Percentiles rank a stretch among this genome's conserved stretches.
These are phyloP conservation scores for Zenarchopterus dispar DNA, from an alignment of 2,797 vertebrate genomes.

Conservation along the genomic window DNA sequence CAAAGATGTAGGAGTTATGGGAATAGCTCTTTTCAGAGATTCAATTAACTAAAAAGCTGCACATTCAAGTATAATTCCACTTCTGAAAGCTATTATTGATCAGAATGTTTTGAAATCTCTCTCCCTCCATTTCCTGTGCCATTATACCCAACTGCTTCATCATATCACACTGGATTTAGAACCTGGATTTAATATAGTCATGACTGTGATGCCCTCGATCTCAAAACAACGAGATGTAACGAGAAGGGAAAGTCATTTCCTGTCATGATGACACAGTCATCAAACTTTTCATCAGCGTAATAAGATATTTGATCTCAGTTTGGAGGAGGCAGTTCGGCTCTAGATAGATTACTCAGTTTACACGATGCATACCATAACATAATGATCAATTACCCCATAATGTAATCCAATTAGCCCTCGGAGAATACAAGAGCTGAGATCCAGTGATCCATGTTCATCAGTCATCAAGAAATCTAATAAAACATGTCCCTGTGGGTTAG, in stretches of 20 bases:
- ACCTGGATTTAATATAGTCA: constrained; percentile 37
- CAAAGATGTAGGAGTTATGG: constrained; percentile 60
- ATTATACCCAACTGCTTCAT: constrained; percentile 39
- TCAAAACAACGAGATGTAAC: constrained; percentile 39
- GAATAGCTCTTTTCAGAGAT: constrained; percentile 66
- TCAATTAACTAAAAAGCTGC: constrained; percentile 82
- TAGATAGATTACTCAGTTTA: constrained; percentile 72
- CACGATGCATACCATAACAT: constrained; percentile 75
- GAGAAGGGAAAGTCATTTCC: constrained; percentile 60
- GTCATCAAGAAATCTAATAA: constrained; percentile 85
- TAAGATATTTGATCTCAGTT: constrained; percentile 54
- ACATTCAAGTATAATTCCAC: constrained; percentile 70
- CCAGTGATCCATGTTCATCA: constrained; percentile 77
- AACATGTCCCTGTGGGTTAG: constrained; percentile 71
- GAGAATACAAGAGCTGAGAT: constrained; percentile 75
- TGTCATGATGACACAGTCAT: constrained; percentile 48
- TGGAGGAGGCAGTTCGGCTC: constrained; percentile 38
- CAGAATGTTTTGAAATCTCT: constrained; percentile 71
- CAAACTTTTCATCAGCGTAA: constrained; percentile 59
- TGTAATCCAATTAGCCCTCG: constrained; percentile 75
- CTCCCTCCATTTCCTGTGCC: constrained; percentile 46
- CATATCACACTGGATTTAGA: constrained; percentile 24
- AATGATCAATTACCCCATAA: constrained; percentile 78
- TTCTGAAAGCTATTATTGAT: constrained; percentile 78
- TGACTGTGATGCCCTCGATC: constrained; percentile 31